Evolutionary conservation across 2,113 vertebrate species (phyloP), one percentile per base, ranked within the genome.

Genomic region (Rattus rattus): DNA sequence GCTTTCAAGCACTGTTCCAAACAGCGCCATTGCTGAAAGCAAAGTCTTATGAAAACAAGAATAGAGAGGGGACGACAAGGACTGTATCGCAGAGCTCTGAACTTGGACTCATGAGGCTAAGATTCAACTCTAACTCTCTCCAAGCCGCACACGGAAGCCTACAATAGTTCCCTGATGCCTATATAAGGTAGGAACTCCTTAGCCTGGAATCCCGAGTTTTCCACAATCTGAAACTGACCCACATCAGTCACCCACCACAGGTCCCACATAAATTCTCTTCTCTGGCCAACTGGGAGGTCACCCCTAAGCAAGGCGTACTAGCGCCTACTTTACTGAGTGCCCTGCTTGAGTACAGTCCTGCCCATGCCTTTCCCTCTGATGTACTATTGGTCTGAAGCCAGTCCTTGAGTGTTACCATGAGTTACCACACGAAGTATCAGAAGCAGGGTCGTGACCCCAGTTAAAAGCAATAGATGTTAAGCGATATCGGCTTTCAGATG

Each of bases 261-360:
- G 20, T 70, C 61, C 92, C 96, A 97, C 94, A 94, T 92, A 80
- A 95, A 94, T 95, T 96, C 91, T 88, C 96, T 89, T 89, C 92
- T 75, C 81, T 63, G 54, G 92, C 92, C 92, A 92, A 80, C 77
- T 90, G 86, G 91, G 88, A 95, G 72, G 61, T 54, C 59, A 47
- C 39, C 81, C 63, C 95, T 4, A 8, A 94, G 54, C 33, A 20
- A 56, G 56, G 43, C 84, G 13, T 33, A n/a, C 33, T 94, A 36
- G 28, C 30, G 26, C 59, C 43, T 63, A 86, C 17, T 56, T 70
- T 30, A 39, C 65, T 73, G 63, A 26, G 14, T 2, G 43, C 13
- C 59, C 67, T 4, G 5, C 61, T 89, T 63, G 20, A 72, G 16
- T 14, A 22, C 30, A 59, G 0, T 13, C 36, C 43, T 1, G 2